These are phyloP conservation scores for Heteronetta atricapilla DNA, from an alignment of 2,113 vertebrate genomes.

Conservation along the genomic window DNA sequence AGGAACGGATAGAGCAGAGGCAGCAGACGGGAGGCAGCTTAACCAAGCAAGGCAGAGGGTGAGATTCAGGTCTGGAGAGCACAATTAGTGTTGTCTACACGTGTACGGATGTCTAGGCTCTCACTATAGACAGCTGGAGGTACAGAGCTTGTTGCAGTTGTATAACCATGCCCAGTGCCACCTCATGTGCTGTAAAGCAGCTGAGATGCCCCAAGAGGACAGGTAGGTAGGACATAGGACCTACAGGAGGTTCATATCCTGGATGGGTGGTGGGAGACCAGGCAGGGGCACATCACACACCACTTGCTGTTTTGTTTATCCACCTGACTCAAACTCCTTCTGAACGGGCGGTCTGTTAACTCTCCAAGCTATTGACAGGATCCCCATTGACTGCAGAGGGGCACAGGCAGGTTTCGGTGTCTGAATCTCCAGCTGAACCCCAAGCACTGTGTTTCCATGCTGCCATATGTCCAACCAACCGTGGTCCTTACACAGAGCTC, in stretches of 20 bases:
- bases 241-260: not conserved
- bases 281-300: not conserved
- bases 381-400: not conserved
- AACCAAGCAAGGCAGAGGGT: not conserved
- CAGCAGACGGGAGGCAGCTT: not conserved
- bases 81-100: not conserved
- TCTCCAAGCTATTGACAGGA: not conserved
- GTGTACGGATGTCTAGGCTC: not conserved
- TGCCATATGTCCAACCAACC: not conserved
- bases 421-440: not conserved
- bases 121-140: rapidly evolving
- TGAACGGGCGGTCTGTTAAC: not conserved
- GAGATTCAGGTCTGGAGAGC: not conserved
- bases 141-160: not conserved
- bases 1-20: not conserved
- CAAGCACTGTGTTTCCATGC: not conserved
- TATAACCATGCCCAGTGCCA: not conserved
- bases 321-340: not conserved
- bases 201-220: not conserved
- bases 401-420: not conserved
- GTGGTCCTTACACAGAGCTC: not conserved
- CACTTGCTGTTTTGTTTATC: not conserved
- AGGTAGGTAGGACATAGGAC: not conserved
- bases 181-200: not conserved
- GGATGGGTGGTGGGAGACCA: not conserved